These are phyloP conservation scores for Bombus ignitus DNA, from an alignment of 1,140 invertebrate species.

Conservation along the genomic window DNA sequence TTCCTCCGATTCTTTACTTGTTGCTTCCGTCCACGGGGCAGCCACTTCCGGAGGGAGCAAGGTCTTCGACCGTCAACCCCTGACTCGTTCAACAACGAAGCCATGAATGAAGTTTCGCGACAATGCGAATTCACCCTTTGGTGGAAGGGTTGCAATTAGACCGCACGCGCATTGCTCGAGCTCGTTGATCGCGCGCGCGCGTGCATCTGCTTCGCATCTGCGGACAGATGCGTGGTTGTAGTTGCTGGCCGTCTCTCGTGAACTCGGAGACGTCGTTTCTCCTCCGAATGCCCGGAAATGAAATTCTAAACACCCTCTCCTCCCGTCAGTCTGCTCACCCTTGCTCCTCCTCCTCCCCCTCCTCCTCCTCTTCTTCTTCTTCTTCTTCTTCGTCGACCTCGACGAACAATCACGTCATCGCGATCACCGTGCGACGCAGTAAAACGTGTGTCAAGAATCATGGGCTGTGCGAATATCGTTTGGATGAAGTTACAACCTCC, in stretches of 20 bases:
- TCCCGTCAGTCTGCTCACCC: conserved; percentile 41
- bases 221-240: conserved; percentile 70
- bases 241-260: conserved; percentile 40
- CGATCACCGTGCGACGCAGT: conserved; percentile 20
- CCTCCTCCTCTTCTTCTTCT: background rate
- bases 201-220: conserved; percentile 76
- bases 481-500: conserved; percentile 55
- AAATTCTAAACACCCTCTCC: conserved; percentile 75
- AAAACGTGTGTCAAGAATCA: conserved; percentile 40
- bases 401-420: conserved; percentile 21
- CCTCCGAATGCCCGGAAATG: conserved; percentile 72
- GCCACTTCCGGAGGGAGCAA: conserved; percentile 50
- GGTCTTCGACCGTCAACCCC: conserved; percentile 55
- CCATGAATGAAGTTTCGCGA: conserved; percentile 67
- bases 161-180: conserved; percentile 59
- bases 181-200: conserved; percentile 30
- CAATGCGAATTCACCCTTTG: conserved; percentile 66
- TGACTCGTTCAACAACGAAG: conserved; percentile 35
- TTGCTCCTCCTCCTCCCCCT: conserved; percentile 6
- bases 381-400: conserved; percentile 10
- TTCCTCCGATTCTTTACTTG: conserved; percentile 39
- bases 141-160: conserved; percentile 71
- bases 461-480: conserved; percentile 38
- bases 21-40: conserved; percentile 34
- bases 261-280: conserved; percentile 34